Evolutionary conservation across 2,113 vertebrate genomes (phyloP).

Genomic region (Pelecanus crispus): DNA sequence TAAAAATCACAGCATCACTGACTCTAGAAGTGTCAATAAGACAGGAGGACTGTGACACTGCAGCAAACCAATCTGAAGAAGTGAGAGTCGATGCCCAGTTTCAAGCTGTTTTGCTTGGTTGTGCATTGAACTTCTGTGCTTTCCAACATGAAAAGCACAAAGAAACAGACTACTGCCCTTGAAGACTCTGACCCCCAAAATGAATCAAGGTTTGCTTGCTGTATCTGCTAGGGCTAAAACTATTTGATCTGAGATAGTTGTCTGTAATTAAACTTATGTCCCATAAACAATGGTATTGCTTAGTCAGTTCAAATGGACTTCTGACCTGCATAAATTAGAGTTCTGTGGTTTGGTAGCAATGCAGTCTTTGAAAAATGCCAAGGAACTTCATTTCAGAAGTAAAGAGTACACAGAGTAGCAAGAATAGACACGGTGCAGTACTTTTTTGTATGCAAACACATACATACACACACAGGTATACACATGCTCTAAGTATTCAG

Average conservation of each 20-base stretch:
- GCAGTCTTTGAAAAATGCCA: neutral
- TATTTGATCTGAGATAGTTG: neutral
- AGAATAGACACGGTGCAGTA: neutral
- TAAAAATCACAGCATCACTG: neutral
- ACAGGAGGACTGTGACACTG: neutral
- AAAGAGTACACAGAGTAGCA: neutral
- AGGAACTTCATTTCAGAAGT: neutral
- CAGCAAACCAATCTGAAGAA: neutral
- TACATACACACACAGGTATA: neutral
- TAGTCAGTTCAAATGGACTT: neutral
- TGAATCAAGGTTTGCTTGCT: neutral
- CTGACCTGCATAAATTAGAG: neutral
- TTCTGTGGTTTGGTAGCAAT: neutral
- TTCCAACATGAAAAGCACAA: neutral
- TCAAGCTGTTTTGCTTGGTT: neutral
- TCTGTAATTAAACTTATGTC: neutral
- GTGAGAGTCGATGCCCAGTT: neutral
- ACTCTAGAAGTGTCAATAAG: neutral
- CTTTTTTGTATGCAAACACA: neutral
- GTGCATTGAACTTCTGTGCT: neutral
- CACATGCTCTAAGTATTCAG: neutral
- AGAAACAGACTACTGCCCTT: neutral
- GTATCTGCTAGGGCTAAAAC: neutral
- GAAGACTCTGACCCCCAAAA: neutral
- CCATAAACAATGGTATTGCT: neutral